Conservation (phyloP, 1,140 invertebrate species). For the Pseudomyrmex cubaensis region DNA sequence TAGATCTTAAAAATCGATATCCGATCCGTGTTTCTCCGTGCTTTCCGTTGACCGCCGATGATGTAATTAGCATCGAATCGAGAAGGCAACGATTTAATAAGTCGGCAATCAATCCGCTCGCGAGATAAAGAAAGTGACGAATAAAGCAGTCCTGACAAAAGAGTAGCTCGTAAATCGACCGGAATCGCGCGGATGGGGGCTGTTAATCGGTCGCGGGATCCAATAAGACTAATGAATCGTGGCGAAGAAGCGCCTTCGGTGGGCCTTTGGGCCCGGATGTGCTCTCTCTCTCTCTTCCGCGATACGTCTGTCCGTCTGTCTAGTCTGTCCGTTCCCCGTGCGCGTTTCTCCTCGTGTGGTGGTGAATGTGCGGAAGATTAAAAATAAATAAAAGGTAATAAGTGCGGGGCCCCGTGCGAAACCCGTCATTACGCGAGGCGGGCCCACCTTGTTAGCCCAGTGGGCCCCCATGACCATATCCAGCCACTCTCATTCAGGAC, state of each 20-base stretch:
- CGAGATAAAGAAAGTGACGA: slow-evolving; percentile 55
- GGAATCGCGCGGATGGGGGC: slow-evolving; percentile 55
- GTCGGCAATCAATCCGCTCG: slow-evolving; percentile 3
- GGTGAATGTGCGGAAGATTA: slow-evolving; percentile 75
- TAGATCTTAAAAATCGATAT: neutral
- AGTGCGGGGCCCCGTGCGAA: slow-evolving; percentile 84
- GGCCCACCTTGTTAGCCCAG: slow-evolving; percentile 84
- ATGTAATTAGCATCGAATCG: slow-evolving; percentile 24
- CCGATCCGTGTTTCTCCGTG: neutral
- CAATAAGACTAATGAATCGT: slow-evolving; percentile 79
- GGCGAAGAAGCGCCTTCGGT: slow-evolving; percentile 42
- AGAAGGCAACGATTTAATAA: slow-evolving; percentile 26
- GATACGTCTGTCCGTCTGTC: slow-evolving; percentile 76
- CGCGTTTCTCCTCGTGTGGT: slow-evolving; percentile 67
- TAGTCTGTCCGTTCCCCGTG: slow-evolving; percentile 36
- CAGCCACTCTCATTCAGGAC: slow-evolving; percentile 82
- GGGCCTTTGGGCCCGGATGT: slow-evolving; percentile 82
- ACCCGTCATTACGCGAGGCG: slow-evolving; percentile 85
- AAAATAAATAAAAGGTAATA: slow-evolving; percentile 86
- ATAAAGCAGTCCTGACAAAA: slow-evolving; percentile 50
- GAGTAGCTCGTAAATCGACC: slow-evolving; percentile 60
- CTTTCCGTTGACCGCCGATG: neutral
- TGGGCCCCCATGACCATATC: slow-evolving; percentile 76
- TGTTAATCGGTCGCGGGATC: slow-evolving; percentile 66
- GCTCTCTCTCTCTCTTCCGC: slow-evolving; percentile 34